Base-by-base conservation (phyloP, 2,888 invertebrate species). In the Lamproptera curius region DNA sequence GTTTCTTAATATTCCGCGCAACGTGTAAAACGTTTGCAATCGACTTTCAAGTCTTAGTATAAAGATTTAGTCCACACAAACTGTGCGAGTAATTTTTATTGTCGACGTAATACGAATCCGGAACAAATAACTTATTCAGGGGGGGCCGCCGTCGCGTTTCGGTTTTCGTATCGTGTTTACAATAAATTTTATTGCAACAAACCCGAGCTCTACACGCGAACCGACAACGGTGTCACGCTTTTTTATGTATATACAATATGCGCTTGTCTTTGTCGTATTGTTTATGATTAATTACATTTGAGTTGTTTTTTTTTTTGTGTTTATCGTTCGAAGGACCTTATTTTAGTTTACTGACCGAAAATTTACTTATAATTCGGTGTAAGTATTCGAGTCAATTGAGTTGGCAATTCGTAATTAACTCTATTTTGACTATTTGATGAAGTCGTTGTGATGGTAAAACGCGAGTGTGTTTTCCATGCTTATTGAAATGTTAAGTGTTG, bases 81-180 rank as follows among this genome's bases (percentile, higher is more conserved):
- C 13, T 5, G 31, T 10, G 6, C 11, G 6, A 13, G 31, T 31
- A 31, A 11, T 31, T 11, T n/a, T 31, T 28, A 10, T 31, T 31
- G 13, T 31, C 31, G 31, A n/a, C 2, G 31, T n/a, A 6, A 31
- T 13, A 31, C 31, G 13, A n/a, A 31, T 5, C 31, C 31, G 31
- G 31, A 31, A 31, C 31, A 31, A 31, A 31, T 31, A 31, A 31
- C 11, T 31, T 31, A 31, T 31, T 31, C 31, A 31, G 11, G 31
- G 31, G 31, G 11, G n/a, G n/a, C 31, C n/a, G n/a, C 31, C n/a
- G 31, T 11, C 31, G 31, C 11, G 31, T 39, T 39, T 28, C 23
- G n/a, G 39, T 39, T 39, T 39, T 39, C 39, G 26, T 39, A 39
- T 39, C 39, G 39, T 39, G 39, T 39, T 39, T 26, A 39, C 39